phyloP scores from a whole-genome alignment of 2,888 invertebrate species.

The Parnassius apollo region DNA sequence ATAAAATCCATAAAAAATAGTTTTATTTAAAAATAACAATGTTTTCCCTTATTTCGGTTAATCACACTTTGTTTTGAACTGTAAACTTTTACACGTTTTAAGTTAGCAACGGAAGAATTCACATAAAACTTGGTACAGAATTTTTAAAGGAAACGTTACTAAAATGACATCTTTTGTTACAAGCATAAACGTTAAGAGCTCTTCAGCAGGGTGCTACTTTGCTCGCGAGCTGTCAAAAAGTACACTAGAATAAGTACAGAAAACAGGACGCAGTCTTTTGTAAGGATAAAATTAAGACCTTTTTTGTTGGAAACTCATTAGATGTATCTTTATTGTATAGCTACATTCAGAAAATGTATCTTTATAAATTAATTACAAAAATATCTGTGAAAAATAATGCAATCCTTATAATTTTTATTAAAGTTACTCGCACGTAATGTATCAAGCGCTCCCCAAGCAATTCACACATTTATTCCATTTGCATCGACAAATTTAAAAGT shows the following conservation, averaged over 20 bases:
- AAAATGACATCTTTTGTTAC: background rate
- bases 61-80: no score
- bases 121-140: no score
- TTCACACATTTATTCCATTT: conserved; percentile 29
- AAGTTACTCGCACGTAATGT: conserved; percentile 12
- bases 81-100: no score
- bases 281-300: background rate
- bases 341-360: no score
- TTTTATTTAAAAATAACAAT: no score
- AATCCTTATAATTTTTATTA: conserved; percentile 6
- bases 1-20: no score
- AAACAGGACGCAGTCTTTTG: background rate
- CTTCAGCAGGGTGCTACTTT: conserved; percentile 3
- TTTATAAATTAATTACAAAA: conserved; percentile 3
- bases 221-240: background rate
- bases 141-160: no score
- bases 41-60: no score
- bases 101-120: no score
- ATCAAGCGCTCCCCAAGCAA: conserved; percentile 23
- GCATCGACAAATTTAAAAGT: conserved; percentile 25
- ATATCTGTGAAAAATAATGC: conserved; percentile 13
- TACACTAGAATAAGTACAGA: background rate
- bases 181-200: conserved; percentile 1
- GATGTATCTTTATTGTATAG: no score
- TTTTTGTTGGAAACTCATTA: background rate